Percentiles rank a stretch among this genome's conserved stretches.
Evolutionary conservation across 2,113 vertebrate genomes (phyloP).

Genomic region (Paralichthys olivaceus): DNA sequence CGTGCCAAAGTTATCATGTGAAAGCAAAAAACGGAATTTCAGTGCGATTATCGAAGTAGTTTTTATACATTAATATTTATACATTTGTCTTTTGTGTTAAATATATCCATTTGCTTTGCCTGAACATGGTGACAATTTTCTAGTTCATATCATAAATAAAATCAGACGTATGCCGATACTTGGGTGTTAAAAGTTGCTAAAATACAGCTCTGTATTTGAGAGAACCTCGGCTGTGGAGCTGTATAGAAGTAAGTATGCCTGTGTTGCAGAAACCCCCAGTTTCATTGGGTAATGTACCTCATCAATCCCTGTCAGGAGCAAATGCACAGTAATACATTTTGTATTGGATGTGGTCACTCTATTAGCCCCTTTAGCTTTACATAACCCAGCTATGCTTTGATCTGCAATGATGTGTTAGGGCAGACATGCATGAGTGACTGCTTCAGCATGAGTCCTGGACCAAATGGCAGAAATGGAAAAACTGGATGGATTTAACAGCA

Average conservation of each 20-base stretch:
- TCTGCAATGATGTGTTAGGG: conserved; percentile 68
- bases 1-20: neutral
- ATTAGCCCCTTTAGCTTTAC: conserved; percentile 79
- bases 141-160: neutral
- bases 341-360: conserved; percentile 78
- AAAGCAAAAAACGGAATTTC: neutral
- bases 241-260: conserved; percentile 11
- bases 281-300: conserved; percentile 70
- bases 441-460: conserved; percentile 35
- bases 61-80: neutral
- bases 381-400: conserved; percentile 74
- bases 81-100: neutral
- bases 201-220: neutral
- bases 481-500: conserved; percentile 38
- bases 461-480: conserved; percentile 41
- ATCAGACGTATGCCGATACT: neutral
- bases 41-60: neutral
- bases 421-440: conserved; percentile 65
- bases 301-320: conserved; percentile 75
- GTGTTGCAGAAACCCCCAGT: conserved; percentile 53
- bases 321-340: conserved; percentile 77
- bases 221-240: neutral
- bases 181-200: neutral
- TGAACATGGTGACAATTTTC: neutral
- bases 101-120: neutral